A percentile compares a stretch with the other conserved stretches of the same genome.
These are phyloP conservation scores for Octopus bimaculoides DNA, from an alignment of 1,140 invertebrate species.

Conservation along the genomic window DNA sequence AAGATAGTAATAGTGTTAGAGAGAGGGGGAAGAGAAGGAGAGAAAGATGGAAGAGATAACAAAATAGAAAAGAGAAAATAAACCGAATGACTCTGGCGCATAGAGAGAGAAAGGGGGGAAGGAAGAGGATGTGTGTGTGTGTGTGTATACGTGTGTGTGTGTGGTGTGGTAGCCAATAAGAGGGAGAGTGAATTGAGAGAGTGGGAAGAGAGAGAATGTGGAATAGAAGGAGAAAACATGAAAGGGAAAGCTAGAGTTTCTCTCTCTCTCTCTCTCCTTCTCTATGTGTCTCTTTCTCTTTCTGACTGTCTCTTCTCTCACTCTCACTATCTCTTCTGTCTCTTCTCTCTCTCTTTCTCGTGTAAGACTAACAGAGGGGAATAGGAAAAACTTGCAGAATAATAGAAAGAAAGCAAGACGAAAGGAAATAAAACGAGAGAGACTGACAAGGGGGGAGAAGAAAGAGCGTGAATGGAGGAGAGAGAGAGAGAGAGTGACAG, in stretches of 20 bases:
- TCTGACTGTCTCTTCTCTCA: neutral
- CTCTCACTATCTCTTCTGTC: neutral
- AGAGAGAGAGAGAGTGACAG: neutral
- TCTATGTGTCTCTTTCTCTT: neutral
- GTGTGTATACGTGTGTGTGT: neutral
- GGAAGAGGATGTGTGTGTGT: neutral
- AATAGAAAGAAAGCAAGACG: neutral
- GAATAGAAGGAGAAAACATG: neutral
- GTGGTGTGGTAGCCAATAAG: neutral
- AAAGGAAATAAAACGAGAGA: neutral
- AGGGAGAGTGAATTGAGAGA: neutral
- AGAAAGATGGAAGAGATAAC: neutral
- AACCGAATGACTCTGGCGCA: neutral
- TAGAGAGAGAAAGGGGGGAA: neutral
- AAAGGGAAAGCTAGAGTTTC: neutral
- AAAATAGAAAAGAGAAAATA: neutral
- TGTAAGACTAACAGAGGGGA: neutral
- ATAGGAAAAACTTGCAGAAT: neutral
- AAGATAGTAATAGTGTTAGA: neutral
- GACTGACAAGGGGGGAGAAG: neutral
- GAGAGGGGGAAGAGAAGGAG: neutral
- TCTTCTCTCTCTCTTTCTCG: neutral
- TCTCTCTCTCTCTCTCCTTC: neutral
- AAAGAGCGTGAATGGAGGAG: neutral
- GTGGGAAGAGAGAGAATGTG: neutral